Conservation (phyloP, 2,113 vertebrate genomes). For the Heterotis niloticus region DNA sequence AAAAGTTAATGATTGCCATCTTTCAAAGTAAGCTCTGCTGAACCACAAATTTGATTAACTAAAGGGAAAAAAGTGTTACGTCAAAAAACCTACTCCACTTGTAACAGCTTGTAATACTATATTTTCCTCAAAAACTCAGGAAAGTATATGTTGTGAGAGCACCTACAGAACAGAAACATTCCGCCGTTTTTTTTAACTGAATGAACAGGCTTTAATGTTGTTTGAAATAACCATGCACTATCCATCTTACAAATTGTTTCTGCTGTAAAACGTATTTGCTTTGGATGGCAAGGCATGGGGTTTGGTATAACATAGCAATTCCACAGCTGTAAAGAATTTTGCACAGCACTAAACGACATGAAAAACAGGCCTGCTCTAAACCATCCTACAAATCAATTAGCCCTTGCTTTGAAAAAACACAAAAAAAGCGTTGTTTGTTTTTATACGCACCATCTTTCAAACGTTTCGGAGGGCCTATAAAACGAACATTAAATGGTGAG, state of each 20-base stretch:
- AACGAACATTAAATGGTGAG: not conserved
- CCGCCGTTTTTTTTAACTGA: conserved; percentile 7
- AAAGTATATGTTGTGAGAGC: not conserved
- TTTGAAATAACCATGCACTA: conserved; percentile 30
- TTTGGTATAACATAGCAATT: conserved; percentile 8
- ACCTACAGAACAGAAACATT: conserved; percentile 9
- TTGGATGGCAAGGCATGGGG: conserved; percentile 20
- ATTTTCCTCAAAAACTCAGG: conserved; percentile 26
- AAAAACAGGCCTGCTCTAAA: conserved; percentile 9
- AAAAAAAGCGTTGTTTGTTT: conserved; percentile 28
- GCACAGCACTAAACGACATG: conserved; percentile 8
- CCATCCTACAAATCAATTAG: conserved; percentile 36
- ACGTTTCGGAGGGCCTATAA: conserved; percentile 1
- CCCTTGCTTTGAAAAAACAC: not conserved
- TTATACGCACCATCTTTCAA: conserved; percentile 12
- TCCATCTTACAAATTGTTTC: conserved; percentile 34
- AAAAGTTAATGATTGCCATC: conserved; percentile 26
- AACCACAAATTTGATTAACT: conserved; percentile 35
- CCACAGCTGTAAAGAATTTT: conserved; percentile 30
- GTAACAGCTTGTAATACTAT: conserved; percentile 22
- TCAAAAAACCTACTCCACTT: conserved; percentile 19
- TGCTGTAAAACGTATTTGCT: conserved; percentile 34
- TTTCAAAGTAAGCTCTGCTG: conserved; percentile 28
- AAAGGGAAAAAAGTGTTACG: conserved; percentile 15
- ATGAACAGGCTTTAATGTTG: conserved; percentile 17